phyloP scores from a whole-genome alignment of 2,888 invertebrate species.

The Harmothoe impar region DNA sequence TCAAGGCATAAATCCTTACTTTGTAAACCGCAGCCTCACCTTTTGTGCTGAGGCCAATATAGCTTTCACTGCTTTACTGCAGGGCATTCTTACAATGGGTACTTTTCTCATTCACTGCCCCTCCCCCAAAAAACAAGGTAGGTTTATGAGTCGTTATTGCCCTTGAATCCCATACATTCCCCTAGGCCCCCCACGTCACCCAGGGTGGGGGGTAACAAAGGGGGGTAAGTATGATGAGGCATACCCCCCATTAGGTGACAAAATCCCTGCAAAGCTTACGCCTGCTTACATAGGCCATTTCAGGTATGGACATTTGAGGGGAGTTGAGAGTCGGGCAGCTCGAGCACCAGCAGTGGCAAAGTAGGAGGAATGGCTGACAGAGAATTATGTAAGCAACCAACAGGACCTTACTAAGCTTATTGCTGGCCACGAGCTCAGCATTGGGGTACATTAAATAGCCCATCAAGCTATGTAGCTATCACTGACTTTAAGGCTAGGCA shows the following conservation, averaged over 20 bases:
- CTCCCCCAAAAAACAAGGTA: conserved; percentile 9
- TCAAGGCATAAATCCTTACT: background rate
- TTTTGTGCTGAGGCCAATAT: background rate
- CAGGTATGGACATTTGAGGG: background rate
- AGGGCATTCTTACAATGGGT: background rate
- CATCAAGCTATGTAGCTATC: conserved; percentile 7
- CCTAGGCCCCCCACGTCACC: background rate
- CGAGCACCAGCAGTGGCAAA: background rate
- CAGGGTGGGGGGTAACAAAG: background rate
- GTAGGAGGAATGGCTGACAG: background rate
- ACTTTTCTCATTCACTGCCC: background rate
- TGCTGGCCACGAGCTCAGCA: background rate
- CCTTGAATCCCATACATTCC: conserved; percentile 4
- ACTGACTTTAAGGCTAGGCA: background rate
- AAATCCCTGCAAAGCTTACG: background rate
- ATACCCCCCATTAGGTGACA: conserved; percentile 13
- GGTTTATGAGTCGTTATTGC: conserved; percentile 24
- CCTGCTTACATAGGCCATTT: conserved; percentile 33
- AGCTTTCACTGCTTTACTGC: background rate
- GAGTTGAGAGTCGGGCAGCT: background rate
- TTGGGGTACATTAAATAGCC: background rate
- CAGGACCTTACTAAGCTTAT: conserved; percentile 22
- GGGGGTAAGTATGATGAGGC: background rate
- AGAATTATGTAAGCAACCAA: background rate
- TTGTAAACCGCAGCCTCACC: background rate